Evolutionary conservation across 2,113 vertebrate species (phyloP).

Genomic region (Trinectes maculatus): DNA sequence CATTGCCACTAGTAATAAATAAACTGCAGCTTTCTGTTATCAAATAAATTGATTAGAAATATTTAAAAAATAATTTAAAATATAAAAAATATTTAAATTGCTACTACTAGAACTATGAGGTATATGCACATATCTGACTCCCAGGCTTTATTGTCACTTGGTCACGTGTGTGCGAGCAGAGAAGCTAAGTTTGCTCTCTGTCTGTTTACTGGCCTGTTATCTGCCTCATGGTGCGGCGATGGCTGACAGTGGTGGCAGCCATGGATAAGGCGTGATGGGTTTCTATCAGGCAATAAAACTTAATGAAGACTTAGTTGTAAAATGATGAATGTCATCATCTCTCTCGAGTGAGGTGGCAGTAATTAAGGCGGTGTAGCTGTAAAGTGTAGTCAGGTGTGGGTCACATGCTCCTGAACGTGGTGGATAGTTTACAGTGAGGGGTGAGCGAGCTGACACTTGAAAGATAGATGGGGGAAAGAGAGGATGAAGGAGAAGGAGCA

Average conservation of each 20-base stretch:
- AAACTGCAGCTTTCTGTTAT: too few species aligned
- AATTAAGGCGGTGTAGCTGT: slow-evolving; percentile 47
- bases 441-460: too few species aligned
- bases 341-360: slow-evolving; percentile 30
- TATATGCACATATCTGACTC: background rate
- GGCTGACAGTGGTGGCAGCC: slow-evolving; percentile 61
- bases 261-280: slow-evolving; percentile 60
- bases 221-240: slow-evolving; percentile 62
- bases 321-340: slow-evolving; percentile 54
- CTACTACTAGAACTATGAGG: background rate
- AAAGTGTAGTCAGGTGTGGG: slow-evolving; percentile 30
- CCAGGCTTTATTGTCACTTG: slow-evolving; percentile 16
- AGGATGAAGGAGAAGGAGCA: background rate
- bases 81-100: too few species aligned
- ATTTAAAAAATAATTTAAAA: too few species aligned
- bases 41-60: too few species aligned
- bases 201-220: slow-evolving; percentile 70
- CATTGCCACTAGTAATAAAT: too few species aligned
- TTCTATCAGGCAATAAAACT: slow-evolving; percentile 66
- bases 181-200: slow-evolving; percentile 58
- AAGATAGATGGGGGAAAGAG: too few species aligned
- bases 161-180: background rate
- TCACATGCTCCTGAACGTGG: too few species aligned
- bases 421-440: background rate
- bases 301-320: slow-evolving; percentile 73